These are phyloP conservation scores for Torymus texanus DNA, from an alignment of 2,888 invertebrate species.

Conservation along the genomic window DNA sequence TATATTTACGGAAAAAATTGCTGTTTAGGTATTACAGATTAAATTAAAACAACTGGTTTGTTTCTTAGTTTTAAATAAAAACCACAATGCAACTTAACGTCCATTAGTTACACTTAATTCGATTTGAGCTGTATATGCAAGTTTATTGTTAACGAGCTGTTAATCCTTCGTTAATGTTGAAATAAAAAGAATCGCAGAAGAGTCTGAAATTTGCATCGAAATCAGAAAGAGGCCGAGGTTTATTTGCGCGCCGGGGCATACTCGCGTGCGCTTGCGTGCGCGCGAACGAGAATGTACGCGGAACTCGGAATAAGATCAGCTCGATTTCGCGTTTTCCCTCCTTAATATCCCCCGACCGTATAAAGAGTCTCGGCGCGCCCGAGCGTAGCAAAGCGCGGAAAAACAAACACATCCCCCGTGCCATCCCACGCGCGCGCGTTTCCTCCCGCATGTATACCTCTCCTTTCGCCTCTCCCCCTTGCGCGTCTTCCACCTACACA, in stretches of 20 bases:
- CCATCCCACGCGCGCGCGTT: slow-evolving; percentile 2
- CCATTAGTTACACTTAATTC: no score
- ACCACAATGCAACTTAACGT: no score
- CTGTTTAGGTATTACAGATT: no score
- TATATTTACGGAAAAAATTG: no score
- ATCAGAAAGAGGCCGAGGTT: slow-evolving; percentile 12
- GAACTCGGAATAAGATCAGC: slow-evolving; percentile 52
- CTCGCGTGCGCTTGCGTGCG: slow-evolving; percentile 20
- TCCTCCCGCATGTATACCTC: slow-evolving; percentile 3
- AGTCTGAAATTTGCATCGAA: neutral
- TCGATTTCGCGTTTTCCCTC: slow-evolving; percentile 54
- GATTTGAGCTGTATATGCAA: neutral
- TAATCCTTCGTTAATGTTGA: no score
- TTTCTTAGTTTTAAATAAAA: no score
- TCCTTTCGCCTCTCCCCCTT: neutral
- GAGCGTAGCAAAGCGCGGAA: slow-evolving; percentile 55
- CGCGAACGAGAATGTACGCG: slow-evolving; percentile 26
- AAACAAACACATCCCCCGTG: slow-evolving; percentile 54
- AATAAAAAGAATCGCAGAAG: neutral
- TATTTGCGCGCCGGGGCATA: slow-evolving; percentile 30
- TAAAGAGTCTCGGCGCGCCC: slow-evolving; percentile 52
- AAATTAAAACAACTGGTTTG: no score
- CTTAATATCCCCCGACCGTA: slow-evolving; percentile 51
- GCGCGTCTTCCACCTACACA: no score
- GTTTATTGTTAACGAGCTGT: no score